Percentiles rank a stretch among this genome's conserved stretches.
These are phyloP conservation scores for Eustalomyia histrio DNA, from an alignment of 2,888 invertebrate species.

Conservation along the genomic window DNA sequence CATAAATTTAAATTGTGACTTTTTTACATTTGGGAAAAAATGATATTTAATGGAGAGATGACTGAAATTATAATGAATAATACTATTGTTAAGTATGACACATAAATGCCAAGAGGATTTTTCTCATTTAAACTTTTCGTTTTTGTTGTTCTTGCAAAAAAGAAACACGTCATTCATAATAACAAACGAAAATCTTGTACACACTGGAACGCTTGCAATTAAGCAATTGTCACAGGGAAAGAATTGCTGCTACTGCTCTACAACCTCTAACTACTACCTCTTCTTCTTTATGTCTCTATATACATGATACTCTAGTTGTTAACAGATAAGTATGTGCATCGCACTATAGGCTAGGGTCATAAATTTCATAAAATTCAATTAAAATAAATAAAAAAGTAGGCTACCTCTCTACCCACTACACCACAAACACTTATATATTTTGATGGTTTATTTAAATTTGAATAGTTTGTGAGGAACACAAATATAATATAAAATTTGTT, in stretches of 20 bases:
- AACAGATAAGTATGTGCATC: no score
- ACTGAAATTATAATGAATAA: slow-evolving; percentile 36
- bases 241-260: background rate
- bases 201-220: slow-evolving; percentile 72
- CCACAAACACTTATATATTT: no score
- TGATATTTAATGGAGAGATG: slow-evolving; percentile 2
- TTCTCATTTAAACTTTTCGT: slow-evolving; percentile 13
- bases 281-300: background rate
- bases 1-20: slow-evolving; percentile 26
- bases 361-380: no score
- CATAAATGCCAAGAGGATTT: slow-evolving; percentile 32
- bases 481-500: no score
- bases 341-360: no score
- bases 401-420: no score
- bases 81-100: slow-evolving; percentile 33
- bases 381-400: no score
- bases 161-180: slow-evolving; percentile 54
- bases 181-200: slow-evolving; percentile 38
- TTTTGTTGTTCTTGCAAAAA: background rate
- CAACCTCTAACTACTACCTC: background rate
- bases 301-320: background rate
- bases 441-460: no score
- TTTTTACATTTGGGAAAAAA: slow-evolving; percentile 31
- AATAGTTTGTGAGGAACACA: no score
- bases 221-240: slow-evolving; percentile 69